Base-by-base conservation (phyloP, 2,888 invertebrate species). In the Nudaria mundana region DNA sequence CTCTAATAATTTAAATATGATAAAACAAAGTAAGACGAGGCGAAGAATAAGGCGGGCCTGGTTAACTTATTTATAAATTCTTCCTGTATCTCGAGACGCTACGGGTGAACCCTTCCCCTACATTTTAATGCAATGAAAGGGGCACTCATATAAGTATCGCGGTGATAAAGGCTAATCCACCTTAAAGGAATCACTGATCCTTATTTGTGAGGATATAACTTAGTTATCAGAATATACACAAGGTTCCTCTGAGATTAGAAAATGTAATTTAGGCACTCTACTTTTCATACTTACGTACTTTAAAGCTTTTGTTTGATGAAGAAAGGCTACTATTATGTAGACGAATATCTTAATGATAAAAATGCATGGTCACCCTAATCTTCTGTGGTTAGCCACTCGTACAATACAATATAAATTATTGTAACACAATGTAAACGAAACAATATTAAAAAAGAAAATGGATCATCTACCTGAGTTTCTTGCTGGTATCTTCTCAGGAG, bases 1-100 rank as follows among this genome's bases (percentile, higher is more conserved):
- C 87, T 88, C 79, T 82, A 85, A 87, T 87, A 87, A 87, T 87
- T 88, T 88, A 87, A 88, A 88, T 88, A 87, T 88, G 87, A 88
- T 88, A 88, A 86, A 88, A 88, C 87, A 86, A 84, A 84, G 82
- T 81, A 71, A 77, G 80, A 79, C 71, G 79, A 66, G 71, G 69
- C 76, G 77, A 79, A 81, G 83, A 85, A 84, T 81, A 76, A 79
- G 83, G 84, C 79, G 75, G 76, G 75, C 68, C 66, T 59, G 62
- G 74, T 76, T 87, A 86, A 87, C 84, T 88, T 87, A 88, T 88
- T 88, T 88, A 87, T 83, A 82, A 84, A 88, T 86, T 85, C 82
- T 85, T 83, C 72, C 68, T 71, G 49, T 48, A 38, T 69, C 66
- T 53, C 60, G 64, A 79, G 79, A 78, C 75, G 76, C 55, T 66